Base-by-base conservation (phyloP, 2,797 vertebrate genomes). In the Platalea minor region DNA sequence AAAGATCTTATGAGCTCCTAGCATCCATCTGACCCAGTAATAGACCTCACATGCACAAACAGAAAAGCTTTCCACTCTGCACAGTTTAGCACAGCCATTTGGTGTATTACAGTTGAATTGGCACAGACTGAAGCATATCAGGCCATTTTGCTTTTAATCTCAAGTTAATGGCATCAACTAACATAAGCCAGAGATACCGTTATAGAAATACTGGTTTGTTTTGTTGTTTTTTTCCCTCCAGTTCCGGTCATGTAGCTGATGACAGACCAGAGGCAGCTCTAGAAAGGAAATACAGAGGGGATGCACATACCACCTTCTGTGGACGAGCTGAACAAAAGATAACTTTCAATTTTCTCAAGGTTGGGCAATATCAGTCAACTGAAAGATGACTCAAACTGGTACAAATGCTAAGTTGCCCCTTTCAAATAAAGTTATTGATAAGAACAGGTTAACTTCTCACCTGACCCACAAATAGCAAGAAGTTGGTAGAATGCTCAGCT, bases 151-250 rank as follows among this genome's bases (percentile, higher is more conserved):
- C n/a, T 37, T 65, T 85, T 37, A 23, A 64, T 29, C 51, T 48
- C 29, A 37, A 63, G 29, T 18, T 43, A 69, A 24, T 7, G 5
- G 10, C 57, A 43, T 53, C 57, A 70, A 19, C 29, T 29, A 29
- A 68, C 29, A 31, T 2, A 31, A 68, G 8, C 11, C 17, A 63
- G 19, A 69, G 29, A 39, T 7, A 37, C 19, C 26, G 17, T 37
- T 29, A n/a, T 2, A 9, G 43, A 79, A 63, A 68, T 23, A 45
- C 0, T 23, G 10, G 9, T 7, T 60, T 35, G 20, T 4, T 72
- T 15, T 51, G 15, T 50, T 24, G 1, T 1, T 28, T 54, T 48
- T 48, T 1, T 1, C 4, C 23, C n/a, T 21, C 53, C 53, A 26
- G 28, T 26, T 61, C 54, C 56, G 53, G n/a, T 50, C 56, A 24